Conservation (phyloP, 2,797 vertebrate genomes). For the Acipenser ruthenus region DNA sequence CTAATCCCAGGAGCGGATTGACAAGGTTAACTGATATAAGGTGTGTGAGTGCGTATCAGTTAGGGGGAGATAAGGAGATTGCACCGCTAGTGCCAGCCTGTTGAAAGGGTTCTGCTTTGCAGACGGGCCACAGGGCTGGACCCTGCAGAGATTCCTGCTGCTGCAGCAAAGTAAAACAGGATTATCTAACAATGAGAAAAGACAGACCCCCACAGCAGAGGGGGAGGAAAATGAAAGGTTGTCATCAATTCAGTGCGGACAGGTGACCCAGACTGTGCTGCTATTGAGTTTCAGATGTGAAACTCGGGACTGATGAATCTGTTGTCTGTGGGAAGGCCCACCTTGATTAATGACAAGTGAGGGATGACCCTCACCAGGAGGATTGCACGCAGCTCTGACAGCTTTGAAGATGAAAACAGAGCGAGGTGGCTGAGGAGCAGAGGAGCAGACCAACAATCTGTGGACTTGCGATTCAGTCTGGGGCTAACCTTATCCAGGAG, state of each 20-base stretch:
- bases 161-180: too few species aligned
- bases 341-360: conserved; percentile 62
- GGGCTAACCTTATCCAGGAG: too few species aligned
- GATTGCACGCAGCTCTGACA: conserved; percentile 35
- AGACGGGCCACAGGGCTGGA: too few species aligned
- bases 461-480: too few species aligned
- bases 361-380: conserved; percentile 29
- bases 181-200: conserved; percentile 21
- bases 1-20: too few species aligned
- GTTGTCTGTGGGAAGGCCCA: conserved; percentile 54
- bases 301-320: conserved; percentile 58
- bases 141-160: too few species aligned
- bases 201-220: conserved; percentile 34
- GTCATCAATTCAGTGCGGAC: conserved; percentile 47
- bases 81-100: too few species aligned
- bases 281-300: conserved; percentile 57
- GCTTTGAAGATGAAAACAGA: conserved; percentile 20
- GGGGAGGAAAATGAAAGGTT: conserved; percentile 40
- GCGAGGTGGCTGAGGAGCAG: background rate
- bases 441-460: too few species aligned
- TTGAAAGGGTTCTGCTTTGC: too few species aligned
- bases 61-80: too few species aligned
- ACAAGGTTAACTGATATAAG: too few species aligned
- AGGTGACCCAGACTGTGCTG: conserved; percentile 40
- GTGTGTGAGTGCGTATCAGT: too few species aligned